Base-by-base conservation (phyloP, 1,140 invertebrate genomes). In the Halesus radiatus region DNA sequence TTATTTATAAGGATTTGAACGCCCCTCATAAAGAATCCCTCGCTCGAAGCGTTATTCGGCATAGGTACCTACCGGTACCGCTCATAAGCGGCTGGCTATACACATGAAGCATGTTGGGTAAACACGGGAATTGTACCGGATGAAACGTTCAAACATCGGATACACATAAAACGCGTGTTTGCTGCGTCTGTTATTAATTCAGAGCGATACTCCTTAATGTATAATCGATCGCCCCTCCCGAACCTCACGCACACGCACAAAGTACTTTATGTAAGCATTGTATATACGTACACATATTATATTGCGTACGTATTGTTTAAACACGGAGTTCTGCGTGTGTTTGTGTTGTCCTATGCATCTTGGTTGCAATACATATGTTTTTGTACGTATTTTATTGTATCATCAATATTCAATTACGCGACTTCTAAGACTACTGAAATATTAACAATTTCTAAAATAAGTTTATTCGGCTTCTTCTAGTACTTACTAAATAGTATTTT, bases 141-240 rank as follows among this genome's bases (percentile, higher is more conserved):
- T 53, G 76, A 66, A 78, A 13, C 60, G 77, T 70, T 72, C 66
- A 72, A 78, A 73, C 77, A 72, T 26, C 77, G 77, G 77, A 62
- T 78, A 70, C 64, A 79, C 64, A 79, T 70, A 73, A 60, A 72
- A 79, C 76, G 68, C 77, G 77, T 79, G 77, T 72, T 78, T 37
- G 77, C 68, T 79, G 53, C 77, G 77, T 79, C 62, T 79, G 77
- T 79, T 79, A 79, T 79, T 79, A 79, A 79, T 79, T 70, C 77
- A 79, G 77, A 70, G 26, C 77, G 52, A 72, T 79, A 78, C 68
- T 79, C 66, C 77, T 79, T 73, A 73, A 79, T 62, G 77, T 79
- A 79, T 62, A 79, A 79, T 79, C 77, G 77, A 79, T 79, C 77
- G 77, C 76, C 76, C 60, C 62, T 50, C 60, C 32, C 60, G 8